Evolutionary conservation across 1,140 invertebrate genomes (phyloP), one percentile per base, ranked within the genome.

Genomic region (Aricia agestis): DNA sequence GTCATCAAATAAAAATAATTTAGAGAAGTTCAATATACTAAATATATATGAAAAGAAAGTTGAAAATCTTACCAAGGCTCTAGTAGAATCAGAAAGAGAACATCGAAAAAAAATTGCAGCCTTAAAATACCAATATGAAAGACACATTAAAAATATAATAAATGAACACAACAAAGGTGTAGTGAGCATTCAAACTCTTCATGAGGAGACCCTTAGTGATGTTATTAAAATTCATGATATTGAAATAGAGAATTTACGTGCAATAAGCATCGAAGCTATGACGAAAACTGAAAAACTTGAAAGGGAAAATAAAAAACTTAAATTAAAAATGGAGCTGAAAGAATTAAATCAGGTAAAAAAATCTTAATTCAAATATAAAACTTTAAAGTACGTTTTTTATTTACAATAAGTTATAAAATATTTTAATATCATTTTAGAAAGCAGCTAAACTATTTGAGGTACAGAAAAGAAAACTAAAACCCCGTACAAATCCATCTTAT

Each of bases 161-260:
- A 89, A 86, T 74, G 86, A 90, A 74, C 89, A 91, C 68, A 88
- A 90, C 76, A 76, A 84, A 76, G 87, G 89, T 6, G 86, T 90
- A 2, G 80, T 82, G 74, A 90, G 78, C 71, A 85, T 91, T 70
- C 87, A 91, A 75, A 82, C 77, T 70, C 78, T 91, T 36, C 87
- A 91, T 10, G 89, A 91, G 77, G 86, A 90, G 72, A 85, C 83
- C 1, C 61, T 91, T 25, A 78, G 84, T 25, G 87, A 91, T 45
- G 79, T 90, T 69, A 76, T 87, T 68, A 88, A 85, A 69, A 79
- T 80, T 18, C 89, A 87, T 74, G 89, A 90, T 75, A 90, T 85
- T 76, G 89, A 91, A 85, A 80, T 89, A 45, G 89, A 91, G 76
- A 91, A 82, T 69, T 78, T 91, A 69, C 83, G 87, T 76, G 73